A percentile compares a stretch with the other conserved stretches of the same genome.
phyloP scores from a whole-genome alignment of 2,888 invertebrate genomes.

The Cabera pusaria region DNA sequence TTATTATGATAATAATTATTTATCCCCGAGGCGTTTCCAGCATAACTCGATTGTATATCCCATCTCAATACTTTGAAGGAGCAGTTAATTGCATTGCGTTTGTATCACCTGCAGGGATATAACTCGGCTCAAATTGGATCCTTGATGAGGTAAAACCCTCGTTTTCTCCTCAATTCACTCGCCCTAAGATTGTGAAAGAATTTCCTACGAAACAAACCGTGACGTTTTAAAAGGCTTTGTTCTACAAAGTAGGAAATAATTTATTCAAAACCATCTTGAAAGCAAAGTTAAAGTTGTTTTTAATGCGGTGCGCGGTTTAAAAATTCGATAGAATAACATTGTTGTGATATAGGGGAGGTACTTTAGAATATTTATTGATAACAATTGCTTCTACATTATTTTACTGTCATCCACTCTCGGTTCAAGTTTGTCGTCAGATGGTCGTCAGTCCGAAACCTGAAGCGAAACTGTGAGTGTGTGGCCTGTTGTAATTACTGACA shows the following conservation, averaged over 20 bases:
- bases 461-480: too few species aligned
- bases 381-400: too few species aligned
- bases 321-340: neutral
- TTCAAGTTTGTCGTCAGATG: too few species aligned
- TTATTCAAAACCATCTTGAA: slow-evolving; percentile 22
- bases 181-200: slow-evolving; percentile 42
- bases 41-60: slow-evolving; percentile 15
- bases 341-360: too few species aligned
- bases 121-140: slow-evolving; percentile 71
- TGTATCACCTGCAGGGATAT: slow-evolving; percentile 73
- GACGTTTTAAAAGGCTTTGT: slow-evolving; percentile 26
- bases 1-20: too few species aligned
- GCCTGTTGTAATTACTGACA: too few species aligned
- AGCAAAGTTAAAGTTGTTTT: slow-evolving; percentile 4
- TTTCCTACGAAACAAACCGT: slow-evolving; percentile 29
- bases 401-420: too few species aligned
- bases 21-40: slow-evolving; percentile 31
- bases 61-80: slow-evolving; percentile 42
- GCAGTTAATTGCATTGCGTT: slow-evolving; percentile 74
- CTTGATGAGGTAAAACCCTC: slow-evolving; percentile 72
- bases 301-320: neutral
- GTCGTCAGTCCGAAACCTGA: too few species aligned
- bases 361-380: too few species aligned
- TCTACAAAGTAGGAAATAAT: slow-evolving; percentile 13
- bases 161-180: slow-evolving; percentile 63